phyloP scores from a whole-genome alignment of 2,888 invertebrate genomes.

The Minunthozetes semirufus region DNA sequence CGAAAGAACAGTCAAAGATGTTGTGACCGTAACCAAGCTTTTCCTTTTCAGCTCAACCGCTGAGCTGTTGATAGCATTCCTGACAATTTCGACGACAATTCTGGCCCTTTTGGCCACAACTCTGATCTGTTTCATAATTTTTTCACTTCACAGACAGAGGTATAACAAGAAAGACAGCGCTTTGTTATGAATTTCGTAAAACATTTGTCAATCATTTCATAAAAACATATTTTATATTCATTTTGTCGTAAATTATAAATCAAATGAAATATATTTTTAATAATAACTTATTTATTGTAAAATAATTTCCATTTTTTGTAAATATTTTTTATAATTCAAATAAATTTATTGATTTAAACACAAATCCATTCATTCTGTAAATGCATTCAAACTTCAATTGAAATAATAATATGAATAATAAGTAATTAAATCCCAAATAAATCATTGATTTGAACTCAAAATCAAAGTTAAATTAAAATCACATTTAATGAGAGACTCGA shows the following conservation, averaged over 20 bases:
- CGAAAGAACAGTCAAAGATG: neutral
- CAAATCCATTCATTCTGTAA: neutral
- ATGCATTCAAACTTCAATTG: neutral
- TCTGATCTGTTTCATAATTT: constrained; percentile 21
- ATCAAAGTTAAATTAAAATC: neutral
- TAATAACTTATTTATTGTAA: constrained; percentile 30
- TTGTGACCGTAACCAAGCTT: neutral
- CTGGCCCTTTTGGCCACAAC: constrained; percentile 21
- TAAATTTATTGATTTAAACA: neutral
- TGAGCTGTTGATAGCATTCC: constrained; percentile 20
- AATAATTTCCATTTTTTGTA: constrained; percentile 25
- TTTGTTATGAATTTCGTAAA: constrained; percentile 15
- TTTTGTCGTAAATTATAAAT: constrained; percentile 5
- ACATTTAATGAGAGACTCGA: neutral
- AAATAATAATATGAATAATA: neutral
- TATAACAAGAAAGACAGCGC: constrained; percentile 16
- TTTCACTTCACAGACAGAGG: constrained; percentile 19
- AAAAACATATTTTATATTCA: neutral
- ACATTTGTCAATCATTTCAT: neutral
- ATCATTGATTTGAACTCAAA: neutral
- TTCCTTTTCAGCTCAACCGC: constrained; percentile 20
- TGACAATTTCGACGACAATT: constrained; percentile 21
- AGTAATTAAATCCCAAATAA: neutral
- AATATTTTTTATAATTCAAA: constrained; percentile 9
- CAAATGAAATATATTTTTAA: constrained; percentile 2